A percentile compares a stretch with the other conserved stretches of the same genome.
Evolutionary conservation across 2,113 vertebrate genomes (phyloP).

Genomic region (Carassius gibelio): DNA sequence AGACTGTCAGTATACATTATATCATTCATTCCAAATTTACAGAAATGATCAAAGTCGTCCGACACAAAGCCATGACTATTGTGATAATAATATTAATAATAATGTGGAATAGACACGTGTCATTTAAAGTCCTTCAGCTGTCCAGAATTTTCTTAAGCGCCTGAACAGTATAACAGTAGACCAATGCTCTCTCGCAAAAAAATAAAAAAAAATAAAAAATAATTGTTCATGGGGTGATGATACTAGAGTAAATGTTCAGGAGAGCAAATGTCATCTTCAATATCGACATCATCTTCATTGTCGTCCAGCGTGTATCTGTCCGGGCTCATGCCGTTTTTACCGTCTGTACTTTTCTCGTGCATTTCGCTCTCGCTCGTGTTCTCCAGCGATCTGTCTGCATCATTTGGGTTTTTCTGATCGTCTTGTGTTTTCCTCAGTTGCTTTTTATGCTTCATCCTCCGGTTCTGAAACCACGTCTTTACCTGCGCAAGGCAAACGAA

Average conservation of each 20-base stretch:
- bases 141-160: slow-evolving; percentile 39
- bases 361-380: slow-evolving; percentile 79
- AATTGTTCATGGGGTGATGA: slow-evolving; percentile 23
- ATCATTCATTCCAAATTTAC: slow-evolving; percentile 40
- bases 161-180: slow-evolving; percentile 3
- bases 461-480: slow-evolving; percentile 95
- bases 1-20: slow-evolving; percentile 56
- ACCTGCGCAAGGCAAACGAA: slow-evolving; percentile 73
- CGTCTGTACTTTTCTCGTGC: slow-evolving; percentile 68
- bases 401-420: slow-evolving; percentile 80
- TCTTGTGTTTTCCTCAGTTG: slow-evolving; percentile 93
- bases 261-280: slow-evolving; percentile 84
- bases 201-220: neutral
- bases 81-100: slow-evolving; percentile 37
- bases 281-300: slow-evolving; percentile 92
- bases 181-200: slow-evolving; percentile 39
- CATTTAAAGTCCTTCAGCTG: neutral
- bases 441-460: slow-evolving; percentile 96
- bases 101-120: slow-evolving; percentile 24
- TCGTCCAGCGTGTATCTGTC: slow-evolving; percentile 83
- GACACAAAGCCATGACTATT: slow-evolving; percentile 12
- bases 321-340: slow-evolving; percentile 68
- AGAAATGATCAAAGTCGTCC: slow-evolving; percentile 24
- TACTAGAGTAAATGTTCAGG: slow-evolving; percentile 84
- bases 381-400: slow-evolving; percentile 76